These are phyloP conservation scores for Urocyon cinereoargenteus DNA, from an alignment of 2,797 vertebrate species.

Conservation along the genomic window DNA sequence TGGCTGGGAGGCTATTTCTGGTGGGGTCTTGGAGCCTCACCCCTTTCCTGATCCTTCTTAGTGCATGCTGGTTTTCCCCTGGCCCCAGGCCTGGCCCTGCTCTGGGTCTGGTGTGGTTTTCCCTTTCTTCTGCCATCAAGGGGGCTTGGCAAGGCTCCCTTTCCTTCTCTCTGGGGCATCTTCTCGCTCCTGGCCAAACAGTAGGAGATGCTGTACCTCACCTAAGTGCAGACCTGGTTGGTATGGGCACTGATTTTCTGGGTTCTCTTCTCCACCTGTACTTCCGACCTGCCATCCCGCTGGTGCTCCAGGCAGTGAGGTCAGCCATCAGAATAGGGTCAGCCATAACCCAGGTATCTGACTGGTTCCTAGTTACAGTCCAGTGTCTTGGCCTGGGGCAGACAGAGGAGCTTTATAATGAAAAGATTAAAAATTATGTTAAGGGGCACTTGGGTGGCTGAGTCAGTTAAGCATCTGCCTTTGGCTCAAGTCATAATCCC, in stretches of 20 bases:
- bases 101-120: constrained; percentile 24
- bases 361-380: not conserved
- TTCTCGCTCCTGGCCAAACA: not conserved
- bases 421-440: not conserved
- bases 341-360: not conserved
- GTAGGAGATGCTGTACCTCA: not conserved
- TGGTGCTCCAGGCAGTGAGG: not conserved
- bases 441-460: too few relatives aligned
- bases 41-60: constrained; percentile 63
- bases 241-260: not conserved
- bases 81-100: not conserved
- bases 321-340: not conserved
- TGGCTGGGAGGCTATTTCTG: constrained; percentile 43
- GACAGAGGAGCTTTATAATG: not conserved
- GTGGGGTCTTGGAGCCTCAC: not conserved
- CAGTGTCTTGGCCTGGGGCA: not conserved
- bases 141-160: not conserved
- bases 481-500: too few relatives aligned
- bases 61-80: not conserved
- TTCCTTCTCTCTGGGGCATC: not conserved
- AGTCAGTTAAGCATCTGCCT: too few relatives aligned
- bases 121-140: not conserved
- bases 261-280: not conserved
- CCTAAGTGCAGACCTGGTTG: not conserved
- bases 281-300: not conserved